phyloP scores from a whole-genome alignment of 2,888 invertebrate species.

The Caenorhabditis sp. region DNA sequence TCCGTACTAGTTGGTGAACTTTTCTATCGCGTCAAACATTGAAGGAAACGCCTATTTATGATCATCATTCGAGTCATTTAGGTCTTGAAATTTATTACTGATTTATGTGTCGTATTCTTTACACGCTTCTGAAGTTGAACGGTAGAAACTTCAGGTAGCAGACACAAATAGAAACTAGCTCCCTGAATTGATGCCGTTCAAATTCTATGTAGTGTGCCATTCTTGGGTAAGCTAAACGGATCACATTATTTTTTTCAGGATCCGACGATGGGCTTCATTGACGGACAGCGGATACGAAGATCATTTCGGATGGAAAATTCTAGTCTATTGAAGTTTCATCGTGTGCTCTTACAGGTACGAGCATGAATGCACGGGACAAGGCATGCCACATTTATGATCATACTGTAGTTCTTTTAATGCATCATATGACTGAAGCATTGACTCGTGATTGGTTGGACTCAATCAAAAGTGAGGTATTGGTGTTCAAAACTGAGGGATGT shows the following conservation, averaged over 20 bases:
- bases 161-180: constrained; percentile 10
- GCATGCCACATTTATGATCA: too few relatives aligned
- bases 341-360: too few relatives aligned
- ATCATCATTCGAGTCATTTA: background rate
- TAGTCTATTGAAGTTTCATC: too few relatives aligned
- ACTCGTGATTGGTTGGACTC: too few relatives aligned
- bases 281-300: too few relatives aligned
- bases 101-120: background rate
- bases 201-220: background rate
- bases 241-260: background rate
- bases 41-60: background rate
- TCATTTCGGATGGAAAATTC: too few relatives aligned
- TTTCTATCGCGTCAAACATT: background rate
- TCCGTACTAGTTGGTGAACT: constrained; percentile 4
- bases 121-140: constrained; percentile 6
- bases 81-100: constrained; percentile 6
- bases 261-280: background rate
- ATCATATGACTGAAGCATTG: too few relatives aligned
- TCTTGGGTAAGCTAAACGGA: constrained; percentile 3
- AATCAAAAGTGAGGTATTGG: too few relatives aligned
- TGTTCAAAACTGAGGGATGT: too few relatives aligned
- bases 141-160: constrained; percentile 50
- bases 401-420: too few relatives aligned
- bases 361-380: too few relatives aligned
- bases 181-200: constrained; percentile 57